Conservation (phyloP, 2,797 vertebrate genomes). For the Acanthis flammea region DNA sequence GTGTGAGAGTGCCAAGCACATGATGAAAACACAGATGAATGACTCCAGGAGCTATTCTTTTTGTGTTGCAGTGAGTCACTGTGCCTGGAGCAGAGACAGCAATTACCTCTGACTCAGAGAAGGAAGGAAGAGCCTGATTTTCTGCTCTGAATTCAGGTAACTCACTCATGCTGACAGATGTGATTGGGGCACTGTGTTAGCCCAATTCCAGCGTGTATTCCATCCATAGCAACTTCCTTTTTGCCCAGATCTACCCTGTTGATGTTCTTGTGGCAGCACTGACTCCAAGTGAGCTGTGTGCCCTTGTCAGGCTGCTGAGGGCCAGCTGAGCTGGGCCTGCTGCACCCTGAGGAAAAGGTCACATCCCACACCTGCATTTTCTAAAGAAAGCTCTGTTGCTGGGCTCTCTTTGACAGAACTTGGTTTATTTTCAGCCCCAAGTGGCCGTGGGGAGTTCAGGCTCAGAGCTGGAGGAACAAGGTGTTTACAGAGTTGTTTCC, state of each 20-base stretch:
- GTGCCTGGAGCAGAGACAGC: neutral
- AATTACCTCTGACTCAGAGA: neutral
- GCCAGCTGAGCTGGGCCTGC: neutral
- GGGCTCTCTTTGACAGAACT: neutral
- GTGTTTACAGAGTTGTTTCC: slow-evolving; percentile 32
- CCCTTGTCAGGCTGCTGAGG: neutral
- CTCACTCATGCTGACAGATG: neutral
- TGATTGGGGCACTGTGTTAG: neutral
- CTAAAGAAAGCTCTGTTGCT: slow-evolving; percentile 41
- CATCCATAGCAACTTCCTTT: neutral
- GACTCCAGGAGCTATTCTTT: neutral
- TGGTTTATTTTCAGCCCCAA: slow-evolving; percentile 31
- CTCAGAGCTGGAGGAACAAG: slow-evolving; percentile 25
- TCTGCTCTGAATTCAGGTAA: neutral
- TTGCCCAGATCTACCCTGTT: rapidly evolving
- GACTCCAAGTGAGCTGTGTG: neutral
- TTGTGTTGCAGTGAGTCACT: neutral
- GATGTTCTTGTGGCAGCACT: neutral
- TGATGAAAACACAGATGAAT: neutral
- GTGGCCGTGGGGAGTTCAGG: neutral
- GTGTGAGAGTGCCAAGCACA: neutral
- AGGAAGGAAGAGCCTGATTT: neutral
- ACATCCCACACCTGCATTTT: slow-evolving; percentile 40
- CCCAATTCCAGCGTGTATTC: rapidly evolving
- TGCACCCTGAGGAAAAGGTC: neutral